Percentiles rank a stretch among this genome's conserved stretches.
Evolutionary conservation across 2,113 vertebrate genomes (phyloP).

Genomic region (Aphyosemion australe): DNA sequence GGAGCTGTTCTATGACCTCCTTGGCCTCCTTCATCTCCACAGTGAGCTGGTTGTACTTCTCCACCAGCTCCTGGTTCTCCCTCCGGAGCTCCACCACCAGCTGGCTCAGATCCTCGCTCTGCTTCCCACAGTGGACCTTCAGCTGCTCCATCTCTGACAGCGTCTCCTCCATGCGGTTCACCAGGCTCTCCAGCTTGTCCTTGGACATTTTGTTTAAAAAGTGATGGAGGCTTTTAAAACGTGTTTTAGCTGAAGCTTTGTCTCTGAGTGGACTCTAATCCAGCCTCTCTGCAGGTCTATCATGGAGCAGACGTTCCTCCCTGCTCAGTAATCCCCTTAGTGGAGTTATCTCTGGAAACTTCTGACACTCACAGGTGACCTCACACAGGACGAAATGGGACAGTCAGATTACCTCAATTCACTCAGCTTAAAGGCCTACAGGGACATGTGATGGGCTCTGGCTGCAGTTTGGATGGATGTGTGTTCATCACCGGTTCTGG

Average conservation of each 20-base stretch:
- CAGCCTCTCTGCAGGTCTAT: conserved; percentile 28
- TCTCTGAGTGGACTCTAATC: conserved; percentile 60
- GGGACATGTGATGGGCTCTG: neutral
- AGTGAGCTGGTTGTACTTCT: conserved; percentile 84
- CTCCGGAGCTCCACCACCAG: conserved; percentile 82
- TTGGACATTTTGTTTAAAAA: conserved; percentile 76
- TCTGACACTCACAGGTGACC: no score
- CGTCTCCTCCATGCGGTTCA: conserved; percentile 89
- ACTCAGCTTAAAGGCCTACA: conserved; percentile 2
- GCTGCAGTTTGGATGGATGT: neutral
- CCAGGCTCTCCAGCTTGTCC: conserved; percentile 86
- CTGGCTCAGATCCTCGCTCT: conserved; percentile 85
- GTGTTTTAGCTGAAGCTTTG: conserved; percentile 8
- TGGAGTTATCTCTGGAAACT: conserved; percentile 71
- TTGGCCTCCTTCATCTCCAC: conserved; percentile 84
- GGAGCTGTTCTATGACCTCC: conserved; percentile 82
- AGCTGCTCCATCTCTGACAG: conserved; percentile 88
- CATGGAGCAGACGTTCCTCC: conserved; percentile 38
- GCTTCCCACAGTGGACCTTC: conserved; percentile 86
- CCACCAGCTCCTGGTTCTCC: conserved; percentile 83
- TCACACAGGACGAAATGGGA: no score
- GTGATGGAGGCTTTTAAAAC: neutral
- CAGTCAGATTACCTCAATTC: conserved; percentile 1
- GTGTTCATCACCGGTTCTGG: neutral
- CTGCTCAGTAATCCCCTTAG: conserved; percentile 71